phyloP scores from a whole-genome alignment of 2,888 invertebrate genomes.

The Drosophila neutralis region DNA sequence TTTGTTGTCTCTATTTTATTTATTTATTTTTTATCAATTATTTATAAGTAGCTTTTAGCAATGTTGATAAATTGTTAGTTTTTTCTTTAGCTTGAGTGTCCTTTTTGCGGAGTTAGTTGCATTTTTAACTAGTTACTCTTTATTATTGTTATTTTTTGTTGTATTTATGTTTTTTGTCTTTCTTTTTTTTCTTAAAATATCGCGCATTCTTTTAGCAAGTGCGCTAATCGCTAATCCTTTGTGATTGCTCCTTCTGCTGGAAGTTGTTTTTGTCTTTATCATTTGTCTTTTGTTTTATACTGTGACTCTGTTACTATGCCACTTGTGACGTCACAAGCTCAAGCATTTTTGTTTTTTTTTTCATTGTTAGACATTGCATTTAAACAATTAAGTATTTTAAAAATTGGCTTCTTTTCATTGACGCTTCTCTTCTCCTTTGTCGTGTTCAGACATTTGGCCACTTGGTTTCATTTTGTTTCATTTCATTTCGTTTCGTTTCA shows the following conservation, averaged over 20 bases:
- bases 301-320: slow-evolving; percentile 34
- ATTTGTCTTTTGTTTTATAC: slow-evolving; percentile 26
- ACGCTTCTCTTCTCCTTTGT: slow-evolving; percentile 16
- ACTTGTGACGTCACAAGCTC: slow-evolving; percentile 42
- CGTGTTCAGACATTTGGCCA: slow-evolving; percentile 61
- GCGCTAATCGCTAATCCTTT: slow-evolving; percentile 48
- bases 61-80: slow-evolving; percentile 44
- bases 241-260: slow-evolving; percentile 8
- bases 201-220: slow-evolving; percentile 35
- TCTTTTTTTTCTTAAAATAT: slow-evolving; percentile 41
- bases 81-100: slow-evolving; percentile 48
- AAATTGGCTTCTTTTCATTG: slow-evolving; percentile 57
- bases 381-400: slow-evolving; percentile 33
- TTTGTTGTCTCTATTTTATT: not conserved
- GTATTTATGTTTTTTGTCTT: not conserved
- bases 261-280: slow-evolving; percentile 21
- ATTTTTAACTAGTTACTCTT: slow-evolving; percentile 25
- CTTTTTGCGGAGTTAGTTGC: slow-evolving; percentile 18
- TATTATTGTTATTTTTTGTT: not conserved
- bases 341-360: slow-evolving; percentile 16
- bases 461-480: slow-evolving; percentile 38
- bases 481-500: slow-evolving; percentile 54
- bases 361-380: slow-evolving; percentile 16
- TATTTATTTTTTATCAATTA: slow-evolving; percentile 11
- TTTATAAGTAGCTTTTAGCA: slow-evolving; percentile 57